These are phyloP conservation scores for Petroica traversi DNA, from an alignment of 2,113 vertebrate genomes.

Conservation along the genomic window DNA sequence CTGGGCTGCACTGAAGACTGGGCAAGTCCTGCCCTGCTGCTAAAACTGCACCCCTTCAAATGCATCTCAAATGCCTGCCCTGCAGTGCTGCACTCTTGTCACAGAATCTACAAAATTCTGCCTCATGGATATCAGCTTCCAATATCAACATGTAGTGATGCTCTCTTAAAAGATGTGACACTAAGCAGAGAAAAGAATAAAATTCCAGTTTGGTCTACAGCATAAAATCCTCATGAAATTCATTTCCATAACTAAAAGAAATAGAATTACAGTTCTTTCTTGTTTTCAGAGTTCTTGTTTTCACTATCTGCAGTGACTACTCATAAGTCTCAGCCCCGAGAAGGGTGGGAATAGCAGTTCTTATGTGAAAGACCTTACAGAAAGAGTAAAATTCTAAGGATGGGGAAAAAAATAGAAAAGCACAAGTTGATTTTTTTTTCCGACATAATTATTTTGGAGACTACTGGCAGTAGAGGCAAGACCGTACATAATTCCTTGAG, in stretches of 20 bases:
- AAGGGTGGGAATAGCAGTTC: not conserved
- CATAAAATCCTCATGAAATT: not conserved
- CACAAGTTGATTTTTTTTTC: not conserved
- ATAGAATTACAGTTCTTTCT: not conserved
- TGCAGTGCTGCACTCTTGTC: not conserved
- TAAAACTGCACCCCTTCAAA: not conserved
- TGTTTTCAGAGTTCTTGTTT: not conserved
- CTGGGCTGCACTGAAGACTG: not conserved
- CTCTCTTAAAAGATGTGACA: not conserved
- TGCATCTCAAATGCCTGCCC: not conserved
- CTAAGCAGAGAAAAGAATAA: not conserved
- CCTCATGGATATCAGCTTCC: not conserved
- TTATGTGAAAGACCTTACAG: not conserved
- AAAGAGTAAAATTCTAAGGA: not conserved
- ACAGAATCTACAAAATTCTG: not conserved
- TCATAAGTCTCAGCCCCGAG: fast-evolving
- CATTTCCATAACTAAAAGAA: not conserved
- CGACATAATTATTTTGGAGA: not conserved
- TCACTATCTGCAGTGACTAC: not conserved
- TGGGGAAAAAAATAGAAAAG: not conserved
- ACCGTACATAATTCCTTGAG: not conserved
- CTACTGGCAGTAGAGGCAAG: not conserved
- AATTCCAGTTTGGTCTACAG: not conserved
- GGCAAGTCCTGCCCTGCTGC: not conserved
- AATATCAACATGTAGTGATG: not conserved